A percentile compares a stretch with the other conserved stretches of the same genome.
These are phyloP conservation scores for Lasioglossum malachurum DNA, from an alignment of 2,888 invertebrate genomes.

Conservation along the genomic window DNA sequence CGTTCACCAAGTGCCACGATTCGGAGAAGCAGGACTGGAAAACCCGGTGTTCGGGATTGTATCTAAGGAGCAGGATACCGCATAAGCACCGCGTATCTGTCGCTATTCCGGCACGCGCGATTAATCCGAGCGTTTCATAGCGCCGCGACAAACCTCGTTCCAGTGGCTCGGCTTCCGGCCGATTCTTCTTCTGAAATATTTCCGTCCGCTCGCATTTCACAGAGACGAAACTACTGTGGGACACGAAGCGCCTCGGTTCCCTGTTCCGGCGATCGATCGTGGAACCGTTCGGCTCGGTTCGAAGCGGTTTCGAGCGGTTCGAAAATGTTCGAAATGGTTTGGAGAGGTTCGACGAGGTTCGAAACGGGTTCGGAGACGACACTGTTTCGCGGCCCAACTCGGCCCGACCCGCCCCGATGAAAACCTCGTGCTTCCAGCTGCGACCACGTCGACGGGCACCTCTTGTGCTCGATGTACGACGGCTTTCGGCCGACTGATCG, in stretches of 20 bases:
- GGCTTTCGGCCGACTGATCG: constrained; percentile 78
- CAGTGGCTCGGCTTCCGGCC: neutral
- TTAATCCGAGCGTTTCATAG: neutral
- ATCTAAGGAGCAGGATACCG: neutral
- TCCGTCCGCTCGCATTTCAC: neutral
- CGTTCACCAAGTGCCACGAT: neutral
- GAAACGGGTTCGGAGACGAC: neutral
- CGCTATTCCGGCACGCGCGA: neutral
- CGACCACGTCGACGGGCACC: constrained; percentile 30
- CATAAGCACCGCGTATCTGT: neutral
- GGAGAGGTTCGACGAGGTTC: too few relatives aligned
- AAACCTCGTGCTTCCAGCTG: constrained; percentile 51
- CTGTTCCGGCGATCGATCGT: neutral
- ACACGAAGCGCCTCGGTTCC: neutral
- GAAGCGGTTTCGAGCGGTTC: neutral
- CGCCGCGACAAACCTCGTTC: neutral
- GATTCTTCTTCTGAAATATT: constrained; percentile 5
- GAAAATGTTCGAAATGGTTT: neutral
- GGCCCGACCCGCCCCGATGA: neutral
- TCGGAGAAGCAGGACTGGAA: neutral
- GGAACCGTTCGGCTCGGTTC: neutral
- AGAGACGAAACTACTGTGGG: constrained; percentile 1
- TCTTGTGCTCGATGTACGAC: constrained; percentile 61
- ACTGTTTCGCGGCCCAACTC: neutral
- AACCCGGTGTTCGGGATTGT: neutral